These are phyloP conservation scores for Rhamphomyia laevipes DNA, from an alignment of 2,888 invertebrate genomes.

Conservation along the genomic window DNA sequence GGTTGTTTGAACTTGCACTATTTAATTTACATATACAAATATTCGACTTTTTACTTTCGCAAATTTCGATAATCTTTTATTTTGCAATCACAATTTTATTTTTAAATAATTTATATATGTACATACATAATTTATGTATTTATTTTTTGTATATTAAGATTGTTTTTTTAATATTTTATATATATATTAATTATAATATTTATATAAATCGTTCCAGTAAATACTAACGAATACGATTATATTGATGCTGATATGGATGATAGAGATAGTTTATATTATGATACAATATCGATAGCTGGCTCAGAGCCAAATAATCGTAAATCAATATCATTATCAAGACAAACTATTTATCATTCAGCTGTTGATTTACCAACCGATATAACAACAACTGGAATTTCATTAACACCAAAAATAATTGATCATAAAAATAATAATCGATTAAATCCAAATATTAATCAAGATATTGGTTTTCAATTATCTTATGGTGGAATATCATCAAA, in stretches of 20 bases:
- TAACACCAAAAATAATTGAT: slow-evolving; percentile 4
- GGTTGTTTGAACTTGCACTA: no score
- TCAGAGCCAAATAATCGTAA: slow-evolving; percentile 35
- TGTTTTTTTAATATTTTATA: not conserved
- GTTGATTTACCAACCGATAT: slow-evolving; percentile 40
- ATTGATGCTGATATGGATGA: slow-evolving; percentile 36
- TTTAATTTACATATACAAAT: no score
- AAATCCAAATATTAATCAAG: slow-evolving; percentile 20
- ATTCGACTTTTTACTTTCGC: no score
- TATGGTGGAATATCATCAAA: slow-evolving; percentile 27
- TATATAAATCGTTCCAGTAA: slow-evolving; percentile 25
- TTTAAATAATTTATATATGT: no score
- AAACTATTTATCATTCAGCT: slow-evolving; percentile 49
- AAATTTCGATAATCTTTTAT: no score
- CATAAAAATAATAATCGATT: slow-evolving; percentile 21
- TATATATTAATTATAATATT: slow-evolving; percentile 1
- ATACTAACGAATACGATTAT: slow-evolving; percentile 35
- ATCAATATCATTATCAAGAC: slow-evolving; percentile 42
- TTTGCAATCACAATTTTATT: no score
- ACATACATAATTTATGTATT: no score
- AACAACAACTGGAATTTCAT: slow-evolving; percentile 17
- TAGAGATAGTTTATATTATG: slow-evolving; percentile 36
- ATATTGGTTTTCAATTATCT: slow-evolving; percentile 16
- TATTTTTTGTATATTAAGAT: no score
- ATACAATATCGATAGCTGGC: slow-evolving; percentile 36